Conservation (phyloP, 2,888 invertebrate species). For the Spisula solida region DNA sequence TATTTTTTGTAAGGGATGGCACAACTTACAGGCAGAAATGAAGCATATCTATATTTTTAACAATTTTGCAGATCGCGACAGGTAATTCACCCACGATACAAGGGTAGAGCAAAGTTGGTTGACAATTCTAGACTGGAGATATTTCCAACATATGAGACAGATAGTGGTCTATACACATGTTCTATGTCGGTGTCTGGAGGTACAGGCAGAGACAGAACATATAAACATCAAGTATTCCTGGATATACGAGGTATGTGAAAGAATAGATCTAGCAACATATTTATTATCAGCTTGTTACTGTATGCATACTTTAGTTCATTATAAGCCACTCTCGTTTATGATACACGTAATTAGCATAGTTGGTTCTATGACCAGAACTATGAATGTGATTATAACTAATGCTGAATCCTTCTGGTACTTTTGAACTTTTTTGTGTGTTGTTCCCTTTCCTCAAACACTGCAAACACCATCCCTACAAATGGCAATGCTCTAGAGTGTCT, state of each 20-base stretch:
- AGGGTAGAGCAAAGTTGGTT: constrained; percentile 5
- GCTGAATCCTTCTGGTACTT: too few species aligned
- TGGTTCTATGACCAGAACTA: not conserved
- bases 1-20: too few species aligned
- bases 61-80: not conserved
- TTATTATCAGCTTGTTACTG: not conserved
- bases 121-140: constrained; percentile 23
- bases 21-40: too few species aligned
- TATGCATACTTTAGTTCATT: not conserved
- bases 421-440: too few species aligned
- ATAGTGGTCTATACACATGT: constrained; percentile 47
- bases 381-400: too few species aligned
- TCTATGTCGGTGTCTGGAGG: not conserved
- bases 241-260: constrained; percentile 30
- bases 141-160: not conserved
- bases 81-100: constrained; percentile 1
- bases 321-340: not conserved
- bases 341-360: constrained; percentile 1
- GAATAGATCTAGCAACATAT: not conserved
- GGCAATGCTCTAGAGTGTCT: too few species aligned
- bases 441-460: too few species aligned
- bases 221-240: constrained; percentile 23
- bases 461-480: too few species aligned
- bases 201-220: not conserved
- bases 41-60: too few species aligned